Percentiles rank a stretch among this genome's conserved stretches.
Conservation (phyloP, 2,888 invertebrate species). For the Xestoiulus laeticollis region DNA sequence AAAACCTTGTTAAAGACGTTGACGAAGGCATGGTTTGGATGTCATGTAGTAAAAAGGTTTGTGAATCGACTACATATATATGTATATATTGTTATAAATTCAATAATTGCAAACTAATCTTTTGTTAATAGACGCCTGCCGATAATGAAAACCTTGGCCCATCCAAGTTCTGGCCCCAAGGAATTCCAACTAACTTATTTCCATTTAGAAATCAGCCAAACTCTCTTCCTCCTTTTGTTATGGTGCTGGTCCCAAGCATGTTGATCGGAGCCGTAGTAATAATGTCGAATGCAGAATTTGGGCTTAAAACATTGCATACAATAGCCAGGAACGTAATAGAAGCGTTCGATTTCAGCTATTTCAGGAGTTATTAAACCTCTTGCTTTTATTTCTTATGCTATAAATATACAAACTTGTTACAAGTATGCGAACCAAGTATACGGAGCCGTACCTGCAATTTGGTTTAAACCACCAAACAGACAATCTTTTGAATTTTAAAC, state of each 20-base stretch:
- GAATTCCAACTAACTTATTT: conserved; percentile 85
- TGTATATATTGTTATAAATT: not conserved
- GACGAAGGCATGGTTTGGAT: conserved; percentile 80
- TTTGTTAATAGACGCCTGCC: conserved; percentile 74
- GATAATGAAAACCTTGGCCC: conserved; percentile 93
- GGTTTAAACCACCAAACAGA: too few species aligned
- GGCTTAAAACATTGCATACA: conserved; percentile 88
- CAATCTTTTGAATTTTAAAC: too few species aligned
- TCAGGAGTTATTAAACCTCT: conserved; percentile 80
- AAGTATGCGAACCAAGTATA: too few species aligned
- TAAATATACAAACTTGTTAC: too few species aligned
- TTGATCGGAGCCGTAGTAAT: conserved; percentile 84
- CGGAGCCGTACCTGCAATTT: not conserved
- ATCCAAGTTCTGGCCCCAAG: conserved; percentile 78
- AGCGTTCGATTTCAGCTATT: conserved; percentile 95
- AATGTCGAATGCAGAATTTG: conserved; percentile 94
- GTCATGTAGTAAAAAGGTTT: conserved; percentile 88
- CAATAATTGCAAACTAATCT: not conserved
- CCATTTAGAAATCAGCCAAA: conserved; percentile 86
- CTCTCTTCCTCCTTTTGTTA: conserved; percentile 90
- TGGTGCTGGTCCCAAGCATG: conserved; percentile 84
- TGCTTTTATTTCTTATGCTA: not conserved
- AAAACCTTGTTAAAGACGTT: not conserved
- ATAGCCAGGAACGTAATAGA: conserved; percentile 87
- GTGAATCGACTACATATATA: conserved; percentile 53